Base-by-base conservation (phyloP, 2,888 invertebrate genomes). In the Torymus tubicola region DNA sequence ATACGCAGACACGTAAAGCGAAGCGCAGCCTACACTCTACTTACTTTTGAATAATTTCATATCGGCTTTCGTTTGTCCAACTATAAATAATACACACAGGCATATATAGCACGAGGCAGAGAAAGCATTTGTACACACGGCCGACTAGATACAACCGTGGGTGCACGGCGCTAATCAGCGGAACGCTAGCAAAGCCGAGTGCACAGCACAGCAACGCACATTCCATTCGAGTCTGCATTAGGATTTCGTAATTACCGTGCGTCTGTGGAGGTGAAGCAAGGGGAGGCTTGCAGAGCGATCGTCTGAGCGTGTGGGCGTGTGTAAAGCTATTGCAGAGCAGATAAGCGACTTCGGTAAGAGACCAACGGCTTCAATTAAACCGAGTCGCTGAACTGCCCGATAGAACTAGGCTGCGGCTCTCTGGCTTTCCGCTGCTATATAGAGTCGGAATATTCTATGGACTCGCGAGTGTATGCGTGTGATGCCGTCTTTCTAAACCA, bases 141-240 rank as follows among this genome's bases (percentile, higher is more conserved):
- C 31, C 31, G 31, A 31, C 31, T 31, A 31, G 31, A 31, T 31
- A 31, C 31, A 31, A 2, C 31, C 31, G 31, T 3, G 31, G 3
- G 31, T 5, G 31, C 31, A 31, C 31, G 31, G 31, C 31, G 31
- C 31, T 31, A 31, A 31, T 31, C 31, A 31, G 31, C 31, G 31
- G 31, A 31, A 31, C 31, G 31, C 31, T 2, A 5, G 31, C 31
- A 31, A 31, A 31, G 31, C 10, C 18, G 14, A n/a, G 5, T 42
- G 5, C 14, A 63, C 16, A 4, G 42, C 1, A 18, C 52, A 55
- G 8, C 57, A 24, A 55, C 14, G 58, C 52, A 50, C 50, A 61
- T 55, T 67, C 73, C 60, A 63, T 68, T 68, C 60, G 68, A 73
- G 72, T 63, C 58, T 72, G 63, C 68, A 69, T 73, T 78, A 78